These are phyloP conservation scores for Drosophila pallidifrons DNA, from an alignment of 1,140 invertebrate species.

Conservation along the genomic window DNA sequence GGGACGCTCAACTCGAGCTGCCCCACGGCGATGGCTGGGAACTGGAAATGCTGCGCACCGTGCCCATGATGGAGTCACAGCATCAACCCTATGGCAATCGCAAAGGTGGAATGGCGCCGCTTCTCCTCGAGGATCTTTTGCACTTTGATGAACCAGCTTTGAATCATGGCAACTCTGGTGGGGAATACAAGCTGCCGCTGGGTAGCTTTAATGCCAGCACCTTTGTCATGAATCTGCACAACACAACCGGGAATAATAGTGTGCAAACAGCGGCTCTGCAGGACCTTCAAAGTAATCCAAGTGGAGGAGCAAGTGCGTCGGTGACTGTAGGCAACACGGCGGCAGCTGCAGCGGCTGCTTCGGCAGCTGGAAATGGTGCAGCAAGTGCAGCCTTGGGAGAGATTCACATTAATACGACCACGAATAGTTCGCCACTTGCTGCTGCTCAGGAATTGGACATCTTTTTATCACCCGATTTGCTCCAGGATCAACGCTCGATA, in stretches of 20 bases:
- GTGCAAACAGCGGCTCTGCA: slow-evolving; percentile 78
- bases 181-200: slow-evolving; percentile 69
- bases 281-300: slow-evolving; percentile 64
- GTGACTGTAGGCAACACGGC: slow-evolving; percentile 17
- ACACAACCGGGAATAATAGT: slow-evolving; percentile 73
- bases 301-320: slow-evolving; percentile 15
- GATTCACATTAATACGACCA: slow-evolving; percentile 56
- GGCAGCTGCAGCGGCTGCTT: slow-evolving; percentile 9
- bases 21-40: slow-evolving; percentile 87
- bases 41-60: slow-evolving; percentile 86
- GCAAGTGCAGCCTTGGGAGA: slow-evolving; percentile 41
- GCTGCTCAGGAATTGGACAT: slow-evolving; percentile 62
- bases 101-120: slow-evolving; percentile 88
- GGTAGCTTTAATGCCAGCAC: slow-evolving; percentile 86
- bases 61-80: slow-evolving; percentile 85
- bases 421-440: slow-evolving; percentile 33
- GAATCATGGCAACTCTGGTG: background rate
- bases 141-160: slow-evolving; percentile 84
- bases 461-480: slow-evolving; percentile 70
- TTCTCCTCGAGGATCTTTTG: slow-evolving; percentile 88
- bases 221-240: slow-evolving; percentile 86
- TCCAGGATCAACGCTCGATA: slow-evolving; percentile 76
- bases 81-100: slow-evolving; percentile 90
- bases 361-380: background rate
- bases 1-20: slow-evolving; percentile 85